Base-by-base conservation (phyloP, 1,140 invertebrate genomes). In the Bradysia coprophila region DNA sequence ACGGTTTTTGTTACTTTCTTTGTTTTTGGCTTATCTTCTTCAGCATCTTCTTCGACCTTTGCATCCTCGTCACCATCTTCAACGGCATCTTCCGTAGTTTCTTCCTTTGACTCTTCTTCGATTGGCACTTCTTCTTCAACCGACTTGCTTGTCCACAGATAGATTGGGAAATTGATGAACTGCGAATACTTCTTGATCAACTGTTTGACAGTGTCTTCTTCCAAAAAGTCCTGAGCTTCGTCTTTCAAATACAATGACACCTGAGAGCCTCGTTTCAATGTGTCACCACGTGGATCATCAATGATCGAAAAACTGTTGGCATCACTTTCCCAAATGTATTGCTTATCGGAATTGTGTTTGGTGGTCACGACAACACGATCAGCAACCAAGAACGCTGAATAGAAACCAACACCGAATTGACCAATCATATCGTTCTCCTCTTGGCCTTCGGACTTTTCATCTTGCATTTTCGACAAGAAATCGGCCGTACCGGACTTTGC, bases 151-250 rank as follows among this genome's bases (percentile, higher is more conserved):
- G 81, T 73, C 94, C 94, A 99, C 52, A 99, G 61, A 59, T 89
- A 89, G 54, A 99, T 98, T 16, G 89, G 86, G 71, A 98, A 99
- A 63, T 98, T 98, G 52, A 99, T 99, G 63, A 99, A 99, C 67
- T 99, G 95, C 1, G 90, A 96, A 63, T 99, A 99, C 64, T 98
- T 98, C 59, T 86, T 88, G 21, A 99, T 81, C 4, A 99, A 66
- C 46, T 81, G 77, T 48, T 79, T 81, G 15, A 99, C 72, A 3
- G 90, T 94, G 49, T 91, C 81, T 41, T 85, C 71, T 62, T 98
- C 91, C 45, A 98, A 62, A 67, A 88, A 98, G 63, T 98, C 94
- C 48, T 79, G 69, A 9, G 94, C 93, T 67, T 99, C 95, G 49
- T 97, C 89, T 64, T 99, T 99, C 55, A 99, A 60, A 51, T 94